These are phyloP conservation scores for Andrena chrysosceles DNA, from an alignment of 2,888 invertebrate species.

Conservation along the genomic window DNA sequence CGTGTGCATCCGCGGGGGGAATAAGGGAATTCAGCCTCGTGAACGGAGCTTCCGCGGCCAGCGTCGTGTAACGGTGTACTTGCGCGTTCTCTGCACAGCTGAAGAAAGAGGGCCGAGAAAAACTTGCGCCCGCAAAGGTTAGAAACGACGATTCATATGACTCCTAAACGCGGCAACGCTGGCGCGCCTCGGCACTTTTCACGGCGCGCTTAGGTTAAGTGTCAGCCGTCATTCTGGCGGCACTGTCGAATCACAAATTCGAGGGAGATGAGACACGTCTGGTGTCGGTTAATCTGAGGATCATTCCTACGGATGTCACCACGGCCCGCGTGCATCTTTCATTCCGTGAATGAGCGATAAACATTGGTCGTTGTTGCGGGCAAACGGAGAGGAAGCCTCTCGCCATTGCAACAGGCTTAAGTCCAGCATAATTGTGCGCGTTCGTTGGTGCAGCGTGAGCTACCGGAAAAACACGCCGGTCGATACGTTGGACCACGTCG, in stretches of 20 bases:
- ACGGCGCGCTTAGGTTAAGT: conserved; percentile 57
- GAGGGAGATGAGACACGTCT: not conserved
- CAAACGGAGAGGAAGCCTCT: conserved; percentile 17
- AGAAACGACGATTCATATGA: conserved; percentile 4
- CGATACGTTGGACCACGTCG: conserved; percentile 37
- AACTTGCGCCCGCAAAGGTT: conserved; percentile 28
- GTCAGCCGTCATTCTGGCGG: conserved; percentile 18
- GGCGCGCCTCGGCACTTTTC: conserved; percentile 24
- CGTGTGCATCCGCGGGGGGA: not conserved
- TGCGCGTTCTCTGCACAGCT: not conserved
- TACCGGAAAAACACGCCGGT: conserved; percentile 38
- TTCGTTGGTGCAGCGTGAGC: conserved; percentile 38
- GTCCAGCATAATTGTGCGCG: conserved; percentile 30
- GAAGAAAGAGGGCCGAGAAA: conserved; percentile 10
- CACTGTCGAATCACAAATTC: conserved; percentile 28
- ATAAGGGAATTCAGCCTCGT: too few relatives aligned
- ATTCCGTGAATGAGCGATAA: conserved; percentile 10
- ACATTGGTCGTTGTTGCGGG: conserved; percentile 16
- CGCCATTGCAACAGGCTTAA: conserved; percentile 51
- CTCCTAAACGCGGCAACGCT: not conserved
- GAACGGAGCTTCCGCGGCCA: conserved; percentile 6
- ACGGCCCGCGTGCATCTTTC: not conserved
- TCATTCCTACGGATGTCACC: conserved; percentile 6
- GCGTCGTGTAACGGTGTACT: conserved; percentile 22
- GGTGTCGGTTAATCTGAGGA: conserved; percentile 20